A percentile compares a stretch with the other conserved stretches of the same genome.
Conservation (phyloP, 92 coral and sea anemone genomes). For the Phymanthus crucifer region DNA sequence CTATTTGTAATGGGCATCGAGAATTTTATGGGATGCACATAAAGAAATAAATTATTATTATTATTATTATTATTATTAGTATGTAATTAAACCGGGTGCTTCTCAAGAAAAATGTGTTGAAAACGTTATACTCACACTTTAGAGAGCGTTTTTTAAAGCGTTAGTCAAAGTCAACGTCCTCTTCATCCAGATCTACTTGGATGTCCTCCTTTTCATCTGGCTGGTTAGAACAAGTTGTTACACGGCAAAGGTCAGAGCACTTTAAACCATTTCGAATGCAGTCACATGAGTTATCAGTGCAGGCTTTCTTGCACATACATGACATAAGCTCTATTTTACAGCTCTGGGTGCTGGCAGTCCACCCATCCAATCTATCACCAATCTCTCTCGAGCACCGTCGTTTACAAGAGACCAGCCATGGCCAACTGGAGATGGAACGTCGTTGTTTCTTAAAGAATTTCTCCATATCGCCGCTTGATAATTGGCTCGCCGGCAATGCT, state of each 20-base stretch:
- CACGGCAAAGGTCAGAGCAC: conserved; percentile 25
- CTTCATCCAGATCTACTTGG: conserved; percentile 44
- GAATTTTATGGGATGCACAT: no score
- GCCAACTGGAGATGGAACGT: conserved; percentile 41
- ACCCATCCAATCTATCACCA: conserved; percentile 50
- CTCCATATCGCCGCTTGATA: conserved; percentile 28
- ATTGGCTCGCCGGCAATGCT: conserved; percentile 31
- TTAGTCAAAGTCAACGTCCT: conserved; percentile 37
- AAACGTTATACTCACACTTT: neutral
- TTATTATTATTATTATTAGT: no score
- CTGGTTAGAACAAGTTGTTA: neutral
- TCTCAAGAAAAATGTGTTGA: no score
- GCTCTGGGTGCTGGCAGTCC: conserved; percentile 44
- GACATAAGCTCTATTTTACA: conserved; percentile 49
- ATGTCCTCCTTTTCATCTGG: conserved; percentile 35
- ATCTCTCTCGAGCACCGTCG: conserved; percentile 8
- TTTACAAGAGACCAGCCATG: conserved; percentile 34
- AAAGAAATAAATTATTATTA: no score
- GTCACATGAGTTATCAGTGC: conserved; percentile 30
- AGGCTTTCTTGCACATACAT: conserved; percentile 44
- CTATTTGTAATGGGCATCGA: conserved; percentile 10
- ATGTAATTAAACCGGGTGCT: no score
- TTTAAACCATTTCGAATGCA: conserved; percentile 33
- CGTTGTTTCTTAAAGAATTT: conserved; percentile 23
- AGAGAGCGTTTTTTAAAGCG: neutral